These are phyloP conservation scores for Cantharis lateralis DNA, from an alignment of 2,888 invertebrate genomes.

Conservation along the genomic window DNA sequence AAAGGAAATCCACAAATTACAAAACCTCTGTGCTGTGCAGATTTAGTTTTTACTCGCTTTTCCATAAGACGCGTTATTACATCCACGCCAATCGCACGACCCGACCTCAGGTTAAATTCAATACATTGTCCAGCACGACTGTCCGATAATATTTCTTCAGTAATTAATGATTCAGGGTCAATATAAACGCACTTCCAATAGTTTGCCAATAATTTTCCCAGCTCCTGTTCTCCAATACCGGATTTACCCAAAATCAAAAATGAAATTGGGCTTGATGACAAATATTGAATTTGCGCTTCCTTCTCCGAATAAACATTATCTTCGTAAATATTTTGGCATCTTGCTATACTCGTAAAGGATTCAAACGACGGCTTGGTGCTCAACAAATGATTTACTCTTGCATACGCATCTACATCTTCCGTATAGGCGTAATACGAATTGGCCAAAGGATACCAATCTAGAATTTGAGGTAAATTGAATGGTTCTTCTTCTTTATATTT, in stretches of 20 bases:
- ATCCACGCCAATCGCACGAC: slow-evolving; percentile 59
- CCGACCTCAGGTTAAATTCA: slow-evolving; percentile 62
- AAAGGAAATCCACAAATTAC: slow-evolving; percentile 69
- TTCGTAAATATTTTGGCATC: neutral
- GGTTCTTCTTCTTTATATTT: slow-evolving; percentile 31
- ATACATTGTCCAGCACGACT: slow-evolving; percentile 63
- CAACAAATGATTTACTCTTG: slow-evolving; percentile 48
- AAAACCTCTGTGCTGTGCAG: slow-evolving; percentile 65
- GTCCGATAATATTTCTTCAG: slow-evolving; percentile 62
- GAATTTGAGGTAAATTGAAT: neutral
- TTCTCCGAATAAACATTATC: slow-evolving; percentile 59
- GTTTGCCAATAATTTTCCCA: slow-evolving; percentile 63
- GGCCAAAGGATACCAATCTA: slow-evolving; percentile 50
- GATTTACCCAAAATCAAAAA: slow-evolving; percentile 67
- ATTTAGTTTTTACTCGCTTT: slow-evolving; percentile 58
- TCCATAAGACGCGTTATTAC: slow-evolving; percentile 60
- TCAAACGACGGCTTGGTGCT: slow-evolving; percentile 22
- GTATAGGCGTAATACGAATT: slow-evolving; percentile 55
- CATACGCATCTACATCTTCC: slow-evolving; percentile 55
- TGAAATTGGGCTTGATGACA: slow-evolving; percentile 60
- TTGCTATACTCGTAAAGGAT: neutral
- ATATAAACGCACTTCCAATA: slow-evolving; percentile 64
- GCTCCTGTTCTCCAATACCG: slow-evolving; percentile 57
- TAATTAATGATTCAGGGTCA: slow-evolving; percentile 61
- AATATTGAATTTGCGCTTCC: slow-evolving; percentile 58